Evolutionary conservation across 2,113 vertebrate genomes (phyloP), one percentile per base, ranked within the genome.

Genomic region (Callospermophilus lateralis): DNA sequence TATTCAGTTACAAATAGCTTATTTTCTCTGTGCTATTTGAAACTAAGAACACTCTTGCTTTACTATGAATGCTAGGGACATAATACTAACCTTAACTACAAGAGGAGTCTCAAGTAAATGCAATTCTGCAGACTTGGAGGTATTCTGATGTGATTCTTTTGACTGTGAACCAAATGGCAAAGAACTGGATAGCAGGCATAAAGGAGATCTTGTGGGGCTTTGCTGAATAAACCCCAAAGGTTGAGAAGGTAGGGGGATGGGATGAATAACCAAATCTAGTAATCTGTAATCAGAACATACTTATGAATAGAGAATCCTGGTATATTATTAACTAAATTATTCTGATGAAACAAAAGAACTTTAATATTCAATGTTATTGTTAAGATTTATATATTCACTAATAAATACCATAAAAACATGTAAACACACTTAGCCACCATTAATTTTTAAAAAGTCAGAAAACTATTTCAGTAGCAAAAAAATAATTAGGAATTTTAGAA

Each of bases 21-120:
- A 90, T 85, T 91, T 92, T 92, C 24, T 72, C 58, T 19, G 13
- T 79, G 28, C 68, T 73, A 84, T 26, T 13, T 67, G 53, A 93
- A 89, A 83, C 8, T 11, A 67, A 37, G 16, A 95, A 79, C 20
- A 22, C 22, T 6, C 10, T 4, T 89, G 48, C 26, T 68, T 89
- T 28, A 34, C 0, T 37, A 42, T 51, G n/a, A 93, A 79, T 9
- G 15, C 13, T n/a, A 68, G 34, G 65, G 19, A 81, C 39, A 19
- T 68, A 86, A 91, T 67, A 97, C 98, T 98, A 95, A 99, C 99
- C 99, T 99, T 99, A 81, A 99, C 99, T 34, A 99, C 98, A 90
- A 98, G 99, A 42, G 99, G 99, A 15, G 99, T 99, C 97, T 99
- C 99, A 72, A 99, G 98, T 77, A 99, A 98, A 96, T 97, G 98